A percentile compares a stretch with the other conserved stretches of the same genome.
phyloP scores from a whole-genome alignment of 2,797 vertebrate species.

The Hypotaenidia philippensis region DNA sequence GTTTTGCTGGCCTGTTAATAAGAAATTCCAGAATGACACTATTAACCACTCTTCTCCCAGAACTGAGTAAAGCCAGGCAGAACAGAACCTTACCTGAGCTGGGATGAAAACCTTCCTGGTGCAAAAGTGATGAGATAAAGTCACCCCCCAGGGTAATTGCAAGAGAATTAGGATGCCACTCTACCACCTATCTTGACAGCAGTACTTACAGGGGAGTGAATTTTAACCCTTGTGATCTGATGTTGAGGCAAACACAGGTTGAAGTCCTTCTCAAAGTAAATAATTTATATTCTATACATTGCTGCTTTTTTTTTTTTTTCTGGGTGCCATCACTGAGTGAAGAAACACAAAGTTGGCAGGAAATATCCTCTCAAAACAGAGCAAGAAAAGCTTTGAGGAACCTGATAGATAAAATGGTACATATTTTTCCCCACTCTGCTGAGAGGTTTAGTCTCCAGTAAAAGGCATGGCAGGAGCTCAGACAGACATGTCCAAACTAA shows the following conservation, averaged over 20 bases:
- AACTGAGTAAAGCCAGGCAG: not conserved
- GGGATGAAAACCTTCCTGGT: not conserved
- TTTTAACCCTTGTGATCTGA: not conserved
- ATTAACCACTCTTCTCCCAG: constrained; percentile 19
- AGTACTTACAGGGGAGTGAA: not conserved
- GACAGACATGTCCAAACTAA: not conserved
- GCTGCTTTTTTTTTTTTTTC: not conserved
- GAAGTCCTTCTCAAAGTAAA: constrained; percentile 12
- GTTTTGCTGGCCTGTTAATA: constrained; percentile 60
- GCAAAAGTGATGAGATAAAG: not conserved
- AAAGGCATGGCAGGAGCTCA: not conserved
- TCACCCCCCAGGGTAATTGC: not conserved
- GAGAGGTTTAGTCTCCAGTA: constrained; percentile 3
- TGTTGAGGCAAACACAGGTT: not conserved
- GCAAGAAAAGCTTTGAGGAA: constrained; percentile 16
- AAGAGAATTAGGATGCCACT: not conserved
- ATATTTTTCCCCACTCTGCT: constrained; percentile 16
- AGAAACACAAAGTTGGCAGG: not conserved
- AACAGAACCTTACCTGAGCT: not conserved
- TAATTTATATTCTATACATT: not conserved
- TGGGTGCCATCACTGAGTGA: not conserved
- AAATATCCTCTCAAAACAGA: constrained; percentile 28
- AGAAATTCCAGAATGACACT: constrained; percentile 45
- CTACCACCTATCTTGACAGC: not conserved
- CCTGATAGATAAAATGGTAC: constrained; percentile 18